These are phyloP conservation scores for Brachionus sp. DNA, from an alignment of 1,140 invertebrate genomes.

Conservation along the genomic window DNA sequence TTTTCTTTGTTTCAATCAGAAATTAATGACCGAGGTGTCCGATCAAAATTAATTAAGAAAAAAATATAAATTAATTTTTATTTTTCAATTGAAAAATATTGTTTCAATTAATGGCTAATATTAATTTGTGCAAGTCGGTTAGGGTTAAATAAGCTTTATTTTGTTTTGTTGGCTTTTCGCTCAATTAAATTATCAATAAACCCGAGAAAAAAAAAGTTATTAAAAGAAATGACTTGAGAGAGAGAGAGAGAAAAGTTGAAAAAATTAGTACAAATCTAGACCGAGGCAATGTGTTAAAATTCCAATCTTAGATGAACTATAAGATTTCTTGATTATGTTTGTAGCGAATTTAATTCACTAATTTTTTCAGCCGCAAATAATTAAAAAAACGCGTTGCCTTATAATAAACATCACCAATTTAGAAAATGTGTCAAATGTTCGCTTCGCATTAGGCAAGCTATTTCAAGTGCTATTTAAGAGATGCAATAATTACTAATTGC, in stretches of 20 bases:
- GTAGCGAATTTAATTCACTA: not conserved
- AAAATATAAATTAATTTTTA: not conserved
- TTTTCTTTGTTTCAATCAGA: not conserved
- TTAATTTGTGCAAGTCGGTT: not conserved
- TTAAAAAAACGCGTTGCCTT: not conserved
- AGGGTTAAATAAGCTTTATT: not conserved
- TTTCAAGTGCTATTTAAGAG: conserved; percentile 16
- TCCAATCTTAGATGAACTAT: conserved; percentile 4
- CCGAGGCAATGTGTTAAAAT: conserved; percentile 5
- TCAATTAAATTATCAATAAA: conserved; percentile 29
- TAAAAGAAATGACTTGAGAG: not conserved
- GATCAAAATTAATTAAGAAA: conserved; percentile 1
- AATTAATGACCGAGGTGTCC: not conserved
- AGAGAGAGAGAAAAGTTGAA: not conserved
- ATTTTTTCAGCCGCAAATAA: not conserved
- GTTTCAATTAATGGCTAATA: not conserved
- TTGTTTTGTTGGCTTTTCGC: not conserved
- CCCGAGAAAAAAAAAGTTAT: not conserved
- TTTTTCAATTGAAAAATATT: not conserved
- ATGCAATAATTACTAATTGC: not conserved
- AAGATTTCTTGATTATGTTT: conserved; percentile 15
- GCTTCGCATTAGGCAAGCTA: not conserved
- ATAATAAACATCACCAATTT: not conserved
- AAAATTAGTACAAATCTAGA: conserved; percentile 10
- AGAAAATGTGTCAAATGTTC: not conserved